Evolutionary conservation across 2,888 invertebrate species (phyloP).

Genomic region (Geophilus truncorum): DNA sequence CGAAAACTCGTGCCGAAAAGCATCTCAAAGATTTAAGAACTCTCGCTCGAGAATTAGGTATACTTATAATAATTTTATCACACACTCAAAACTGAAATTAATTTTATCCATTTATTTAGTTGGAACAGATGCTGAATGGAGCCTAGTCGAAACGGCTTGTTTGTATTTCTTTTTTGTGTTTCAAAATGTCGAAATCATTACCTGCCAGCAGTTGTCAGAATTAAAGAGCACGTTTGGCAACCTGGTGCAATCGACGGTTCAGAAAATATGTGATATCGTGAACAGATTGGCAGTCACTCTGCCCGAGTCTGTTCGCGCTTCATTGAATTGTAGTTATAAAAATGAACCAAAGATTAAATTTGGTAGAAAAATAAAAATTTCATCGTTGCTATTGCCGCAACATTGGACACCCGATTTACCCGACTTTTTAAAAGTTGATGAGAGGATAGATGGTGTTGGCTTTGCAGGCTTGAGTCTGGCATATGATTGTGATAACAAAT

Average conservation of each 20-base stretch:
- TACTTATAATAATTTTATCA: not conserved
- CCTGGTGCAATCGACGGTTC: constrained; percentile 54
- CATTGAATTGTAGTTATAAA: constrained; percentile 28
- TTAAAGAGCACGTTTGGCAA: constrained; percentile 60
- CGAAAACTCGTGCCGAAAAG: not conserved
- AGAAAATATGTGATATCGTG: constrained; percentile 57
- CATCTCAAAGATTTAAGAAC: not conserved
- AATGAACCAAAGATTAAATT: not conserved
- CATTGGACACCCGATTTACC: not conserved
- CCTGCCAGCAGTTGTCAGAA: constrained; percentile 56
- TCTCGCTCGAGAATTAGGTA: not conserved
- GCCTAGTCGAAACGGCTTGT: constrained; percentile 60
- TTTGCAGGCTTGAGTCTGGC: not conserved
- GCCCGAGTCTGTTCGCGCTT: constrained; percentile 29
- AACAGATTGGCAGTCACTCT: constrained; percentile 32
- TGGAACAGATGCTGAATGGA: constrained; percentile 51
- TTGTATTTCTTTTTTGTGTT: constrained; percentile 60
- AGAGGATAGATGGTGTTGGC: not conserved
- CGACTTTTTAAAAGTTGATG: not conserved
- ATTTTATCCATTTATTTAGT: not conserved
- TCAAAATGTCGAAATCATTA: constrained; percentile 57
- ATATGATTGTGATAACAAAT: not conserved
- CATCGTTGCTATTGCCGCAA: not conserved
- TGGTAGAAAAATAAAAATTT: not conserved
- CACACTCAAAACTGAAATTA: not conserved